phyloP scores from a whole-genome alignment of 1,140 invertebrate genomes.

The Thrips palmi region DNA sequence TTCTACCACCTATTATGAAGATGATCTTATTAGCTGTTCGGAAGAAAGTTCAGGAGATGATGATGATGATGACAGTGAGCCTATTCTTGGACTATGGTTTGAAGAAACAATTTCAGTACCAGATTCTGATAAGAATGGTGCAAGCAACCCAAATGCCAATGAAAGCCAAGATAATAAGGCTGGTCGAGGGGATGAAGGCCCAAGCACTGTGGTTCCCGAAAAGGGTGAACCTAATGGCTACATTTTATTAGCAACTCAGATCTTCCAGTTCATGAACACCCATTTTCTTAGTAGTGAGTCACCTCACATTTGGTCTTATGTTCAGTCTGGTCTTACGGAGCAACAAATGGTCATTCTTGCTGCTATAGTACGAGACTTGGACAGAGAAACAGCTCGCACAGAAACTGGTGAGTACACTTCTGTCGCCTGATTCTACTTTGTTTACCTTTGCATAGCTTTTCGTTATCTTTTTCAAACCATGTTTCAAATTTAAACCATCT shows the following conservation, averaged over 20 bases:
- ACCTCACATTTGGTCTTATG: constrained; percentile 32
- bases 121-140: constrained; percentile 25
- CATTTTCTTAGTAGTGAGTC: constrained; percentile 46
- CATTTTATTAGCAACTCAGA: constrained; percentile 56
- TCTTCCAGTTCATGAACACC: constrained; percentile 53
- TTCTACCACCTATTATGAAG: constrained; percentile 83
- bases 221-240: constrained; percentile 83
- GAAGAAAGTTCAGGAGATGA: constrained; percentile 76
- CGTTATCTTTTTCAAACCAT: constrained; percentile 6
- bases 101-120: constrained; percentile 74
- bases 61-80: constrained; percentile 77
- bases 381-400: constrained; percentile 62
- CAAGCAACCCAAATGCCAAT: constrained; percentile 4
- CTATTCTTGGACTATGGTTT: constrained; percentile 80
- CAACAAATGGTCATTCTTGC: constrained; percentile 66
- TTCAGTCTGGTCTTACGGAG: constrained; percentile 43
- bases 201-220: constrained; percentile 54
- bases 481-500: constrained; percentile 12
- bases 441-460: constrained; percentile 9
- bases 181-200: constrained; percentile 17
- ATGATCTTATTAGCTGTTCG: constrained; percentile 69
- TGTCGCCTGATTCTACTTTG: constrained; percentile 12
- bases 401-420: constrained; percentile 39
- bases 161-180: constrained; percentile 10
- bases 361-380: constrained; percentile 66